Conservation (phyloP, 2,797 vertebrate genomes). For the Pantherophis vulpinus region DNA sequence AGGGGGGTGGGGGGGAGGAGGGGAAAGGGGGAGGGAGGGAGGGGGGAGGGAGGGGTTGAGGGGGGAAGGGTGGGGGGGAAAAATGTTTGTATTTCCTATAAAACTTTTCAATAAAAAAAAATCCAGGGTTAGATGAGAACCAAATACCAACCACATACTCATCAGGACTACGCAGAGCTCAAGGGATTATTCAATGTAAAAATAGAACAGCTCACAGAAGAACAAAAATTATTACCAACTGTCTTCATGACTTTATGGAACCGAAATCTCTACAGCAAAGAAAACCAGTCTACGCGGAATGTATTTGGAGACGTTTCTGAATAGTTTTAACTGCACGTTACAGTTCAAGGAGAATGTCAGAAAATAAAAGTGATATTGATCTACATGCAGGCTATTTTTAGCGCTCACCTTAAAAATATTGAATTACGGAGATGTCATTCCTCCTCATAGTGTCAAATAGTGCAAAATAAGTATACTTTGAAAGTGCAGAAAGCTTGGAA, state of each 20-base stretch:
- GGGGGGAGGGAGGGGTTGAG: too few species aligned
- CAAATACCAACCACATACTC: background rate
- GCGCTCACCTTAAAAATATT: background rate
- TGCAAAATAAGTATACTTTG: constrained; percentile 5
- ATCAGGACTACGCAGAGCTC: background rate
- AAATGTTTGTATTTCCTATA: too few species aligned
- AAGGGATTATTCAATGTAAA: background rate
- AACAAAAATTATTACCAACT: background rate
- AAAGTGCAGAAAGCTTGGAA: background rate
- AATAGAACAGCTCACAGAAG: background rate
- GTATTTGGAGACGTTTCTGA: background rate
- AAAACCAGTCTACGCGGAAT: background rate
- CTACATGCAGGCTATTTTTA: constrained; percentile 3
- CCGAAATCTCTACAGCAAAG: background rate
- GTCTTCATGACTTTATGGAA: background rate
- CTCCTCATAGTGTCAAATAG: background rate
- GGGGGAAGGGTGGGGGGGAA: too few species aligned
- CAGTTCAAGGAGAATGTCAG: background rate
- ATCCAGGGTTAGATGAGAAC: background rate
- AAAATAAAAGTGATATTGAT: background rate
- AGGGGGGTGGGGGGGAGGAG: too few species aligned
- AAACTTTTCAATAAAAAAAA: background rate
- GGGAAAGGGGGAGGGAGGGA: too few species aligned
- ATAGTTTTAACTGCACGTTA: background rate
- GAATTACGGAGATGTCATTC: background rate